These are phyloP conservation scores for Mormyrus proboscirostris DNA, from an alignment of 2,797 vertebrate species.

Conservation along the genomic window DNA sequence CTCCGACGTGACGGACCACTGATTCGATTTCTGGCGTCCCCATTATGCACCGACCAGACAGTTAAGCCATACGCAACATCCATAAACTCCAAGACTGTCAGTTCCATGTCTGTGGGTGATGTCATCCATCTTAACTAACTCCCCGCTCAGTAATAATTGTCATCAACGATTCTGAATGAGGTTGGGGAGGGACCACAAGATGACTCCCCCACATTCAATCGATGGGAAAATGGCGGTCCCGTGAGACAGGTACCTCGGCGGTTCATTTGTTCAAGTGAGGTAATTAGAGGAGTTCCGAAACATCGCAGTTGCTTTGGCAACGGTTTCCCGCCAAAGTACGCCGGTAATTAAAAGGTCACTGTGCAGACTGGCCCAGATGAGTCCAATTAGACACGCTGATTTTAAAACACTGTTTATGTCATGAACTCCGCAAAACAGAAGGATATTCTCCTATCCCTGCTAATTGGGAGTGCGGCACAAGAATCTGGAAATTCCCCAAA, in stretches of 20 bases:
- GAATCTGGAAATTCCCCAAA: background rate
- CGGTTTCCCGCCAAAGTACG: background rate
- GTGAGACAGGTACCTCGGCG: background rate
- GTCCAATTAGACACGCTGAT: background rate
- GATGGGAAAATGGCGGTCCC: background rate
- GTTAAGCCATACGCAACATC: background rate
- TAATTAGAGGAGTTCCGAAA: background rate
- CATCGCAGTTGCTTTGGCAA: background rate
- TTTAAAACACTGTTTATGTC: slow-evolving; percentile 1
- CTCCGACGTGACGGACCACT: background rate
- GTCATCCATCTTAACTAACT: background rate
- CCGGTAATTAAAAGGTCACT: background rate
- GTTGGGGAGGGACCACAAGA: background rate
- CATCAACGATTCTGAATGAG: background rate
- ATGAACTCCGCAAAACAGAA: background rate
- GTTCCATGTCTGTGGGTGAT: background rate
- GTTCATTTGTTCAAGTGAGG: background rate
- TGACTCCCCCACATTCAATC: background rate
- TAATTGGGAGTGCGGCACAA: background rate
- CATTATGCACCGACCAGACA: background rate
- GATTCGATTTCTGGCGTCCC: background rate
- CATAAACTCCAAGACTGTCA: background rate
- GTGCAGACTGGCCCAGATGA: background rate
- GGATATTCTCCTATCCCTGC: background rate
- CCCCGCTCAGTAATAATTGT: background rate